Conservation (phyloP, 2,888 invertebrate species). For the Odontocolon sp. region DNA sequence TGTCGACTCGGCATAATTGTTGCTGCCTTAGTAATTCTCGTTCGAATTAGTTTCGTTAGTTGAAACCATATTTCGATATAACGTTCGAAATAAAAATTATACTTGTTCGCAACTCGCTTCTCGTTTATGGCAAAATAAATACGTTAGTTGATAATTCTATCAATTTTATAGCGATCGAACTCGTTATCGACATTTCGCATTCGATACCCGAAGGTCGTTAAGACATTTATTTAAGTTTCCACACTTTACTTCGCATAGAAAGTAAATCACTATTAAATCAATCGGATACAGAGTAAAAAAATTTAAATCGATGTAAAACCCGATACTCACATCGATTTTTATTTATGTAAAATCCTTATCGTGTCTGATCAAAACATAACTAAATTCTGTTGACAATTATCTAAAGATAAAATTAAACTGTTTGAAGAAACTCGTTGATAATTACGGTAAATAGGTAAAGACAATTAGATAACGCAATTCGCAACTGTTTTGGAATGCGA, state of each 20-base stretch:
- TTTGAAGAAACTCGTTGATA: too few relatives aligned
- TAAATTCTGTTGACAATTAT: too few relatives aligned
- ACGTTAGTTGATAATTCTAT: neutral
- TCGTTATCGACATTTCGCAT: conserved; percentile 42
- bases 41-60: neutral
- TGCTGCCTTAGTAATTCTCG: neutral
- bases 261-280: conserved; percentile 1
- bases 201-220: conserved; percentile 37
- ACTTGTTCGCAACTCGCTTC: neutral
- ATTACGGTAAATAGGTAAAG: too few relatives aligned
- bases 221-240: conserved; percentile 3
- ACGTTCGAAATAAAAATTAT: neutral
- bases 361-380: too few relatives aligned
- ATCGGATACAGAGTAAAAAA: conserved; percentile 1
- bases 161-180: conserved; percentile 1
- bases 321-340: too few relatives aligned
- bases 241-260: neutral
- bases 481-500: too few relatives aligned
- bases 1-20: conserved; percentile 59
- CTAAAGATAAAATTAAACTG: too few relatives aligned
- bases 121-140: neutral
- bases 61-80: neutral
- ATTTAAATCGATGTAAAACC: too few relatives aligned
- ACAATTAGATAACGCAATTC: too few relatives aligned
- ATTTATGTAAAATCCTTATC: too few relatives aligned